These are phyloP conservation scores for Pediacus dermestoides DNA, from an alignment of 2,888 invertebrate species.

Conservation along the genomic window DNA sequence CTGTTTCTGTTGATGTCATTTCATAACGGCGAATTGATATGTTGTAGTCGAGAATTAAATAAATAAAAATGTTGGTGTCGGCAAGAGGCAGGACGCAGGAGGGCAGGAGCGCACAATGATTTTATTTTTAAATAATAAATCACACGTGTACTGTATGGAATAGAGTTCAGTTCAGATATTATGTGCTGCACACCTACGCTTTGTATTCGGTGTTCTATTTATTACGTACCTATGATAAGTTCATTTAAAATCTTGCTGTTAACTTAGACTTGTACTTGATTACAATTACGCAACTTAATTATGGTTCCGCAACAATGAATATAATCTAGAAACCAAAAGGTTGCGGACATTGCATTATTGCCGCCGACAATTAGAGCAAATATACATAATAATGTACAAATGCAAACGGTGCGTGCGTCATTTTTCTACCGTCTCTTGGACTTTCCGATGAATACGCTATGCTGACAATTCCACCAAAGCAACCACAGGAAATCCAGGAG, in stretches of 20 bases:
- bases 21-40: slow-evolving; percentile 32
- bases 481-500: no score
- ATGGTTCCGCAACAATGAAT: slow-evolving; percentile 41
- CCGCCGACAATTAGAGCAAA: slow-evolving; percentile 28
- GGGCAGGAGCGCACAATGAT: no score
- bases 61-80: no score
- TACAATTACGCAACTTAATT: slow-evolving; percentile 34
- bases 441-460: no score
- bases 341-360: slow-evolving; percentile 26
- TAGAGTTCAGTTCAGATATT: neutral
- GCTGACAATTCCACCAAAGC: no score
- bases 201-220: slow-evolving; percentile 22
- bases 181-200: slow-evolving; percentile 2
- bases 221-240: slow-evolving; percentile 30
- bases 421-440: no score
- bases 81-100: no score
- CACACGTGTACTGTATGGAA: slow-evolving; percentile 2
- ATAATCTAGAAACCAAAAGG: slow-evolving; percentile 35
- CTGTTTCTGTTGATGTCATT: slow-evolving; percentile 34
- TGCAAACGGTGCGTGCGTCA: no score
- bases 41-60: no score
- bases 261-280: slow-evolving; percentile 27
- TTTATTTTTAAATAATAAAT: neutral
- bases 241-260: slow-evolving; percentile 18
- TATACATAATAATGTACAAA: no score